phyloP scores from a whole-genome alignment of 2,888 invertebrate species.

The Callosobruchus maculatus region DNA sequence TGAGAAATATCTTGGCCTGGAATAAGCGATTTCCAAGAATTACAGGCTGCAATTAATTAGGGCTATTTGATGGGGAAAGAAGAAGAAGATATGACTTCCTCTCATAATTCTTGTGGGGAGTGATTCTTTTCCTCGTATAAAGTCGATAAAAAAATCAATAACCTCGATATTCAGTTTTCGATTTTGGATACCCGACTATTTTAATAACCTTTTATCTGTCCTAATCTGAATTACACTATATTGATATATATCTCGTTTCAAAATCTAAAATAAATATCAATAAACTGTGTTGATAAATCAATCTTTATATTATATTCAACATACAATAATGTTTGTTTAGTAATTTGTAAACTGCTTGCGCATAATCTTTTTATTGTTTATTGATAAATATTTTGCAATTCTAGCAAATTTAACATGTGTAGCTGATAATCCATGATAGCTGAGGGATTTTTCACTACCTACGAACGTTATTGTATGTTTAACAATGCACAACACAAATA shows the following conservation, averaged over 20 bases:
- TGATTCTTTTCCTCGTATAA: too few relatives aligned
- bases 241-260: neutral
- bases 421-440: neutral
- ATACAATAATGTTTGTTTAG: neutral
- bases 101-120: too few relatives aligned
- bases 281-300: neutral
- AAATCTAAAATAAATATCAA: neutral
- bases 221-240: neutral
- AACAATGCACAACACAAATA: neutral
- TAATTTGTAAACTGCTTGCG: neutral
- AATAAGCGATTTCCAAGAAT: too few relatives aligned
- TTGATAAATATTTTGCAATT: neutral
- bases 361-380: neutral
- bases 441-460: neutral
- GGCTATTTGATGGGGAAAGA: too few relatives aligned
- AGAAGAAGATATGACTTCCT: too few relatives aligned
- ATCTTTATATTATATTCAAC: neutral
- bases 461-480: too few relatives aligned
- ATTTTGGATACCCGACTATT: neutral
- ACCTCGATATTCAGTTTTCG: neutral
- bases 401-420: neutral
- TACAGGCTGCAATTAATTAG: too few relatives aligned
- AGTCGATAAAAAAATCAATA: neutral
- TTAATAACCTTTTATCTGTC: neutral
- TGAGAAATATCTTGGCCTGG: too few relatives aligned